Percentiles rank a stretch among this genome's conserved stretches.
Evolutionary conservation across 1,140 invertebrate species (phyloP).

Genomic region (Cyrtorhinus lividipennis): DNA sequence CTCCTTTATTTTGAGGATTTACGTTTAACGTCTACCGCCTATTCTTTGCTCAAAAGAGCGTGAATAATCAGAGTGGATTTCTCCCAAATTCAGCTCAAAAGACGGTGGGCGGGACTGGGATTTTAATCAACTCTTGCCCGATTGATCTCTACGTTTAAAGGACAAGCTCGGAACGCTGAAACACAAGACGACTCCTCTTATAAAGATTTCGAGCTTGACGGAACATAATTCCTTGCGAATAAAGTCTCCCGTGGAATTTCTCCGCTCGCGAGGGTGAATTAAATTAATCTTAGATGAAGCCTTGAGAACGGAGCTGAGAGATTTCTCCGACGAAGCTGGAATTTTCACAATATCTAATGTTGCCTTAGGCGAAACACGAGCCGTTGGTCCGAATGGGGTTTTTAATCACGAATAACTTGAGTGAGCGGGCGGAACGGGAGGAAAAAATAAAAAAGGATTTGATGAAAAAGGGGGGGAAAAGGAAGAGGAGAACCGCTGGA

Average conservation of each 20-base stretch:
- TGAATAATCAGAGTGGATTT: no score
- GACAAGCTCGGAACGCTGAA: no score
- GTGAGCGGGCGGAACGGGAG: no score
- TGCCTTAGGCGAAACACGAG: background rate
- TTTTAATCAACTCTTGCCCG: no score
- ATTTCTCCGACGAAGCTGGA: background rate
- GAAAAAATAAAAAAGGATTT: background rate
- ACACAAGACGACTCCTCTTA: no score
- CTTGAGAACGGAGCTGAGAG: background rate
- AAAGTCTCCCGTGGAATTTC: background rate
- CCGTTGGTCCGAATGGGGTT: background rate
- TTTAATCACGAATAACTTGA: background rate
- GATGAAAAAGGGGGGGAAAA: background rate
- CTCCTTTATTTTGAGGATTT: no score
- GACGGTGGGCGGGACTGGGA: no score
- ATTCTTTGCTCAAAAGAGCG: no score
- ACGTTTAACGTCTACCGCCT: no score
- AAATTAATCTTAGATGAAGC: background rate
- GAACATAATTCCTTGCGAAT: background rate
- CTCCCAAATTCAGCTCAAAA: no score
- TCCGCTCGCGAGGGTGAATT: background rate
- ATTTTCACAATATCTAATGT: conserved; percentile 7
- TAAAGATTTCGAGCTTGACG: background rate
- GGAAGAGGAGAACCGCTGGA: background rate
- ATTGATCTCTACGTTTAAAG: no score